These are phyloP conservation scores for Tylochromis polylepis DNA, from an alignment of 2,113 vertebrate species.

Conservation along the genomic window DNA sequence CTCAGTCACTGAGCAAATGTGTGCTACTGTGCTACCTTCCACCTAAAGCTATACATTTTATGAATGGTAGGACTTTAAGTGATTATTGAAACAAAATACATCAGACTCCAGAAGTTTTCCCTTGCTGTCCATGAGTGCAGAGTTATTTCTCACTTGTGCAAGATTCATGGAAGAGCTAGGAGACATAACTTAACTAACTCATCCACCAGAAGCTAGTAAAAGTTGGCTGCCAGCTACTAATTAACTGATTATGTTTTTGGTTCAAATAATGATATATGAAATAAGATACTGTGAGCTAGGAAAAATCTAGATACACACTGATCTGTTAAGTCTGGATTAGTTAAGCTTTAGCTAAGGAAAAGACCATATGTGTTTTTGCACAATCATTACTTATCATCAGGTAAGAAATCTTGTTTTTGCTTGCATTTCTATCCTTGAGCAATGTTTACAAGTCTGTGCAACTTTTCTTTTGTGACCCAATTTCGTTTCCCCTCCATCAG, in stretches of 20 bases:
- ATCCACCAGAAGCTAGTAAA: conserved; percentile 11
- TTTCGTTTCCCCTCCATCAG: neutral
- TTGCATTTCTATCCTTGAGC: neutral
- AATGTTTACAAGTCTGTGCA: neutral
- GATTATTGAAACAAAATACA: neutral
- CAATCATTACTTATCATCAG: neutral
- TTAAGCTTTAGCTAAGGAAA: neutral
- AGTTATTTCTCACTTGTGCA: conserved; percentile 13
- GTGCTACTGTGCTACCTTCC: neutral
- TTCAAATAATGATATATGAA: neutral
- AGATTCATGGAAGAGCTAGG: conserved; percentile 7
- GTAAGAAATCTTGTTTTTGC: neutral
- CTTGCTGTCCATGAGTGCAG: neutral
- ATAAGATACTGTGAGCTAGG: neutral
- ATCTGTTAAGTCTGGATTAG: neutral
- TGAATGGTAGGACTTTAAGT: neutral
- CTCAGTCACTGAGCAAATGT: neutral
- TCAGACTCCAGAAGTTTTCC: conserved; percentile 3
- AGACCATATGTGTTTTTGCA: neutral
- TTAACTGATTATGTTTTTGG: neutral
- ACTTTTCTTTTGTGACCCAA: neutral
- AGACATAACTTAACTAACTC: neutral
- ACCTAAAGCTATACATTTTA: neutral
- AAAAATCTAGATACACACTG: neutral
- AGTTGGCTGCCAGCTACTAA: neutral